Evolutionary conservation across 2,797 vertebrate genomes (phyloP).

Genomic region (Nannoperca obscura): DNA sequence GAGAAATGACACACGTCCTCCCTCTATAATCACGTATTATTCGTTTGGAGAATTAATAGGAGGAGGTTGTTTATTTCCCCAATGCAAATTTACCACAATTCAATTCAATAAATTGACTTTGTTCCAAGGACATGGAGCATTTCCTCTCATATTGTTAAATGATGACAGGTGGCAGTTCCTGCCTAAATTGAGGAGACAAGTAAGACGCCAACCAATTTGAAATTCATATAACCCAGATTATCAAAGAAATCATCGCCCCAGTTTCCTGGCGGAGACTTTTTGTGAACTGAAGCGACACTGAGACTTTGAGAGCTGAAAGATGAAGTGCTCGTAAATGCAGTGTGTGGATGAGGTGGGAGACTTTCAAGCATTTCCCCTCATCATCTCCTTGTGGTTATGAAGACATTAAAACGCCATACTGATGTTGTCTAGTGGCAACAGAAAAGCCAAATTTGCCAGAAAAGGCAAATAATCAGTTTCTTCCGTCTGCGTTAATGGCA

Average conservation of each 20-base stretch:
- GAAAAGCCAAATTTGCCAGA: constrained; percentile 3
- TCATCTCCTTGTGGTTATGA: constrained; percentile 3
- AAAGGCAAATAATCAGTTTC: constrained; percentile 5
- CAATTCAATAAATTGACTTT: constrained; percentile 39
- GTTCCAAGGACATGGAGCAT: constrained; percentile 28
- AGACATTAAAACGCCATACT: background rate
- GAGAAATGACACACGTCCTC: background rate
- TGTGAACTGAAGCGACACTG: constrained; percentile 3
- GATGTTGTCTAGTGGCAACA: background rate
- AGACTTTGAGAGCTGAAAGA: constrained; percentile 21
- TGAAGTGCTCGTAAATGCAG: constrained; percentile 4
- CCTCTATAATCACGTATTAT: background rate
- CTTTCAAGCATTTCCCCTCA: constrained; percentile 4
- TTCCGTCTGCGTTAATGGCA: background rate
- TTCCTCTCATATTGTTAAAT: constrained; percentile 32
- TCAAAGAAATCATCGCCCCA: constrained; percentile 36
- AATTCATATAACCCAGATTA: constrained; percentile 44
- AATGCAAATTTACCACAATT: constrained; percentile 22
- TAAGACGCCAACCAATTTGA: constrained; percentile 18
- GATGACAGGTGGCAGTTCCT: constrained; percentile 35
- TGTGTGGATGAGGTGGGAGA: constrained; percentile 7
- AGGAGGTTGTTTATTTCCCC: constrained; percentile 16
- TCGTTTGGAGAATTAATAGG: background rate
- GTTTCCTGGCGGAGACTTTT: constrained; percentile 8
- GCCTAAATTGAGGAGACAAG: constrained; percentile 42